These are phyloP conservation scores for Diplodus puntazzo DNA, from an alignment of 2,797 vertebrate species.

Conservation along the genomic window DNA sequence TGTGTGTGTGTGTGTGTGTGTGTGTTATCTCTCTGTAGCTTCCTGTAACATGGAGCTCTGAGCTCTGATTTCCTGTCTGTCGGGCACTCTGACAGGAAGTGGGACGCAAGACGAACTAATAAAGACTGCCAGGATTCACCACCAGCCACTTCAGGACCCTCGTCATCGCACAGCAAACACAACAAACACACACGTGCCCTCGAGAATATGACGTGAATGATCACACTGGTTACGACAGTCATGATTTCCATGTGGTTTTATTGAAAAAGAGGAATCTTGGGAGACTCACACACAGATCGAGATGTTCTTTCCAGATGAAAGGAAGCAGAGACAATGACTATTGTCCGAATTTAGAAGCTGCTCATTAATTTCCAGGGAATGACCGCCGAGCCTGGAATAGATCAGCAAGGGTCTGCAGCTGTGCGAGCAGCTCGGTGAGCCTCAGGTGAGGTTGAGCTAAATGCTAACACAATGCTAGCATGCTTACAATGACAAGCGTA, in stretches of 20 bases:
- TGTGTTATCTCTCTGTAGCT: conserved; percentile 56
- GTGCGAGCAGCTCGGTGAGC: neutral
- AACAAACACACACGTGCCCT: conserved; percentile 28
- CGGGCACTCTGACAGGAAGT: conserved; percentile 39
- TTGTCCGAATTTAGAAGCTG: conserved; percentile 37
- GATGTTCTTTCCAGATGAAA: conserved; percentile 52
- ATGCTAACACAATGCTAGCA: neutral
- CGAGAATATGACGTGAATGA: neutral
- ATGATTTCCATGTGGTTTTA: conserved; percentile 29
- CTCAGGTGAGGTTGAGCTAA: neutral
- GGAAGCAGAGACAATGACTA: conserved; percentile 55
- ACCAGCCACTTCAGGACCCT: neutral
- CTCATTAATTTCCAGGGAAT: conserved; percentile 25
- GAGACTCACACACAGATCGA: neutral
- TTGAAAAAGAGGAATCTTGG: conserved; percentile 13
- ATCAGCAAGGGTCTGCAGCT: neutral
- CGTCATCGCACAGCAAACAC: conserved; percentile 13
- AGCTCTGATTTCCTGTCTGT: conserved; percentile 67
- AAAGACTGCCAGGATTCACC: conserved; percentile 41
- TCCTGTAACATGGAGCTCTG: conserved; percentile 67
- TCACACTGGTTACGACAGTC: neutral
- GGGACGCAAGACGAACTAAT: conserved; percentile 34
- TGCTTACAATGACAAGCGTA: neutral
- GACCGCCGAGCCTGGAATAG: neutral
- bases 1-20: conserved; percentile 19